phyloP scores from a whole-genome alignment of 2,113 vertebrate species.

The Raja brachyura region DNA sequence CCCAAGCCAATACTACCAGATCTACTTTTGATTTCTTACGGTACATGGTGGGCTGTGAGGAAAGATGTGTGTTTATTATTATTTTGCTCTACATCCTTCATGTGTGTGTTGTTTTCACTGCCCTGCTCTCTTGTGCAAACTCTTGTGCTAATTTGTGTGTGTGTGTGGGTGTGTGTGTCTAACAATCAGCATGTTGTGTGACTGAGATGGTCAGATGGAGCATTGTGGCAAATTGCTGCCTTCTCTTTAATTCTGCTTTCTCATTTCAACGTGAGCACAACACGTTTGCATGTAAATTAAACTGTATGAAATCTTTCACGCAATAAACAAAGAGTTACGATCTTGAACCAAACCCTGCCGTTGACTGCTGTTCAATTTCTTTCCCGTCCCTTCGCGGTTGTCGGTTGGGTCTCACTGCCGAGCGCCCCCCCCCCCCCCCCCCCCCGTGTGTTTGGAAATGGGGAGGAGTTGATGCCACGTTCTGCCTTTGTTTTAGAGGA shows the following conservation, averaged over 20 bases:
- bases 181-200: neutral
- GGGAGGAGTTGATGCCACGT: constrained; percentile 37
- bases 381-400: neutral
- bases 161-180: neutral
- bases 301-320: constrained; percentile 42
- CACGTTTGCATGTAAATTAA: constrained; percentile 40
- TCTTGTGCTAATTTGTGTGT: neutral
- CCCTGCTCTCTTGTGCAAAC: constrained; percentile 39
- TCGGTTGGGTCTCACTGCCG: neutral
- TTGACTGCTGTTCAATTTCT: constrained; percentile 39
- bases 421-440: no score
- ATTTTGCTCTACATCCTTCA: neutral
- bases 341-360: constrained; percentile 7
- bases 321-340: constrained; percentile 12
- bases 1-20: constrained; percentile 68
- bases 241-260: neutral
- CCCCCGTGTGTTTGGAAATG: neutral
- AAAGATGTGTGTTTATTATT: neutral
- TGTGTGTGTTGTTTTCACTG: constrained; percentile 45
- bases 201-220: neutral
- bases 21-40: constrained; percentile 47
- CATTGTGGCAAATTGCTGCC: constrained; percentile 1
- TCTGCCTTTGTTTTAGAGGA: constrained; percentile 74
- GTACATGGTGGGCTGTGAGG: neutral
- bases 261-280: constrained; percentile 18